Base-by-base conservation (phyloP, 2,797 vertebrate genomes). In the Alca torda region DNA sequence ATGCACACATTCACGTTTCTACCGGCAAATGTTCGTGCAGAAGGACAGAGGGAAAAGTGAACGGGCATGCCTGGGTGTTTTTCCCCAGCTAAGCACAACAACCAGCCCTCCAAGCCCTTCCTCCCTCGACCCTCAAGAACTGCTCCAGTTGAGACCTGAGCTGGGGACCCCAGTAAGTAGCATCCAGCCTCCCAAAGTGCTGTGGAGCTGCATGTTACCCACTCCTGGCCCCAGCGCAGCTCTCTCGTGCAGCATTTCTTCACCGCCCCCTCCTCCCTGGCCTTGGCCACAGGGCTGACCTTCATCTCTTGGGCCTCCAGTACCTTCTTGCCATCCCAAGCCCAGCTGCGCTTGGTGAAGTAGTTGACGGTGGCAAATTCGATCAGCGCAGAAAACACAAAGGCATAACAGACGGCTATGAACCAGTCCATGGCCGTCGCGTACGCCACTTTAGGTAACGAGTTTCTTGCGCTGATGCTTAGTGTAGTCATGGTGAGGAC, bases 391-490 rank as follows among this genome's bases (percentile, higher is more conserved):
- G 99, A 99, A 99, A 99, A 99, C 97, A 99, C 99, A 96, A 99
- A 99, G 97, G 99, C 99, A 95, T 99, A 99, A 98, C 99, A 99
- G 97, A 99, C 99, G 13, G 99, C 99, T 99, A 99, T 99, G 98
- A 99, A 99, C 99, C 99, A 99, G 98, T 99, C 99, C 99, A 99
- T 99, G 98, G 99, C 99, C 31, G 99, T 99, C 97, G 99, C 99
- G 30, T 99, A 99, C 74, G 99, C 99, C 98, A 99, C 99, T 97
- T 99, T 99, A 95, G 99, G 99, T 90, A 99, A 98, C 35, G 99
- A 99, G 98, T 99, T 99, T 98, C 99, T 99, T 96, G 99, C 99
- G 97, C 99, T 99, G 99, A 99, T 99, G 98, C 99, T 99, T 95
- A 99, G 97, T 7, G 99, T 99, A 84, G 99, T 99, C 99, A 99